phyloP scores from a whole-genome alignment of 64 coral and sea anemone species.

The Pachyseris speciosa region DNA sequence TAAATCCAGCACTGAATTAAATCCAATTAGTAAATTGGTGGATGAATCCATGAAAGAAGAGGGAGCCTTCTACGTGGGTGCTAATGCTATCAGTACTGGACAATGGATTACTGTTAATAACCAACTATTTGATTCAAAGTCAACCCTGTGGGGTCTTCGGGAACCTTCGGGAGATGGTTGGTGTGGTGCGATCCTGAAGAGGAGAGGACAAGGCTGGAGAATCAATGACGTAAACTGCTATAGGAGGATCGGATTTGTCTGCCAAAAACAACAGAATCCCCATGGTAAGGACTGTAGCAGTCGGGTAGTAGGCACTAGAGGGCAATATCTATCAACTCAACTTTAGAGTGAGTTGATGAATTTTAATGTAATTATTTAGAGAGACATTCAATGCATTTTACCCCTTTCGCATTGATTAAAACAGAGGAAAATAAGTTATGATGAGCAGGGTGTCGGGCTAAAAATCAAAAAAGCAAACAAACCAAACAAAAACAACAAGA shows the following conservation, averaged over 20 bases:
- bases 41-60: background rate
- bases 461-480: too few relatives aligned
- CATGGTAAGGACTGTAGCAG: background rate
- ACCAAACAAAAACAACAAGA: too few relatives aligned
- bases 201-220: slow-evolving; percentile 52
- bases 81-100: background rate
- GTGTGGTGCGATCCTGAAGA: background rate
- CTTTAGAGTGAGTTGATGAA: too few relatives aligned
- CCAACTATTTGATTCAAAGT: background rate
- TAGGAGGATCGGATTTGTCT: background rate
- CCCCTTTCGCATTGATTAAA: too few relatives aligned
- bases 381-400: too few relatives aligned
- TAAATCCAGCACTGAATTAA: background rate
- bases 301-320: too few relatives aligned
- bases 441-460: too few relatives aligned
- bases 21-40: background rate
- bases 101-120: slow-evolving; percentile 26
- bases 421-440: too few relatives aligned
- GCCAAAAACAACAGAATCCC: background rate
- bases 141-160: slow-evolving; percentile 20
- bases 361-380: too few relatives aligned
- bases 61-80: background rate
- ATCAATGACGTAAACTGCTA: slow-evolving; percentile 34
- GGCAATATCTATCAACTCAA: too few relatives aligned
- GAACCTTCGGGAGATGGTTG: slow-evolving; percentile 46